Evolutionary conservation across 2,113 vertebrate species (phyloP), one percentile per base, ranked within the genome.

Genomic region (Erpornis zantholeuca): DNA sequence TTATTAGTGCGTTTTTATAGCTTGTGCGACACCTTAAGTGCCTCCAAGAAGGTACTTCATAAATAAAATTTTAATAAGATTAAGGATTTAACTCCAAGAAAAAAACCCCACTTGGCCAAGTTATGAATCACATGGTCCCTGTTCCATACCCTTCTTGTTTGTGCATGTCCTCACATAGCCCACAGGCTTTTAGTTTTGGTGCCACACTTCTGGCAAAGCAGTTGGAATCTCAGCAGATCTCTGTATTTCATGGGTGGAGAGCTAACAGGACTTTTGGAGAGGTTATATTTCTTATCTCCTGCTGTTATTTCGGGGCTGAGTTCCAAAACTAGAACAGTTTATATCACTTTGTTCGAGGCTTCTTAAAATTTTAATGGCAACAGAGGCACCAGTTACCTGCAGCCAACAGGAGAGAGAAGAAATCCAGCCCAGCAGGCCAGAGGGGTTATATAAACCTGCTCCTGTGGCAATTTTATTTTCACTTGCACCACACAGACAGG

Each of bases 51-150:
- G 16, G 28, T 35, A 63, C 40, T 85, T 89, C n/a, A 79, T 66
- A 92, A 86, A 92, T 92, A 93, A 81, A 96, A 83, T 60, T 92
- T 84, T 92, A 87, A 76, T 87, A 93, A 92, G 36, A 50, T 83
- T 84, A 91, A 90, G 49, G 44, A 81, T 84, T 93, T 83, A 75
- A 88, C 69, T 82, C 77, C 60, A 92, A 84, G 61, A 89, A 90
- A 89, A 90, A 77, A 79, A 71, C 5, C 9, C 33, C 18, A 42
- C 28, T 75, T 92, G 75, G 83, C 59, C 42, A 86, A 79, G 53
- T 59, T 65, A 35, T 52, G 36, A 75, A 86, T 92, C 63, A 85
- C 65, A 11, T 20, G 18, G 65, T 18, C 66, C 35, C 72, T 44
- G 35, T n/a, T 88, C 38, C 25, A 3, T 25, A 16, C 44, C 66